Evolutionary conservation across 2,797 vertebrate species (phyloP).

Genomic region (Diglossa cyanea): DNA sequence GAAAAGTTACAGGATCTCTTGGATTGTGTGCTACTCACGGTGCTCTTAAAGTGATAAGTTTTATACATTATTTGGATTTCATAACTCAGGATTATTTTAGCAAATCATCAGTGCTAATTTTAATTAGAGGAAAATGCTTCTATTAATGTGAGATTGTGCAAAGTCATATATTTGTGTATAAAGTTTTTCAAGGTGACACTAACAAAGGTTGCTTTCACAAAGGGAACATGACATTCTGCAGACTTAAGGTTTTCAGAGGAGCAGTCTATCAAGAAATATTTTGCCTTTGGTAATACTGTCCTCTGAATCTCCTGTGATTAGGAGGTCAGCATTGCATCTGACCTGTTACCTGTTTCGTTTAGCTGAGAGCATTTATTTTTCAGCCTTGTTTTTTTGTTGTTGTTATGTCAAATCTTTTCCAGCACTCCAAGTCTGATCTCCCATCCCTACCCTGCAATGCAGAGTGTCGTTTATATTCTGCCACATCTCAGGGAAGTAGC

Average conservation of each 20-base stretch:
- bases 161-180: not conserved
- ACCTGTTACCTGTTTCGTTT: not conserved
- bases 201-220: not conserved
- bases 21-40: not conserved
- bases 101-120: conserved; percentile 8
- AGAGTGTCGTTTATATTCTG: not conserved
- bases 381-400: not conserved
- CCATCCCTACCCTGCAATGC: not conserved
- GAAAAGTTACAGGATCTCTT: not conserved
- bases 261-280: not conserved
- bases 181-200: not conserved
- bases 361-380: not conserved
- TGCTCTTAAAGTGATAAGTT: not conserved
- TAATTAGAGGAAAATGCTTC: not conserved
- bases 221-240: not conserved
- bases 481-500: not conserved
- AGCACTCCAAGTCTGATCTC: not conserved
- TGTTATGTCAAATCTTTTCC: not conserved
- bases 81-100: not conserved
- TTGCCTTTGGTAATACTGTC: not conserved
- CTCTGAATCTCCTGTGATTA: not conserved
- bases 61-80: conserved; percentile 20
- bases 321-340: not conserved
- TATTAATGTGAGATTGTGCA: not conserved
- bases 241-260: not conserved